Base-by-base conservation (phyloP, 2,113 vertebrate species). In the Syngnathus scovelli region DNA sequence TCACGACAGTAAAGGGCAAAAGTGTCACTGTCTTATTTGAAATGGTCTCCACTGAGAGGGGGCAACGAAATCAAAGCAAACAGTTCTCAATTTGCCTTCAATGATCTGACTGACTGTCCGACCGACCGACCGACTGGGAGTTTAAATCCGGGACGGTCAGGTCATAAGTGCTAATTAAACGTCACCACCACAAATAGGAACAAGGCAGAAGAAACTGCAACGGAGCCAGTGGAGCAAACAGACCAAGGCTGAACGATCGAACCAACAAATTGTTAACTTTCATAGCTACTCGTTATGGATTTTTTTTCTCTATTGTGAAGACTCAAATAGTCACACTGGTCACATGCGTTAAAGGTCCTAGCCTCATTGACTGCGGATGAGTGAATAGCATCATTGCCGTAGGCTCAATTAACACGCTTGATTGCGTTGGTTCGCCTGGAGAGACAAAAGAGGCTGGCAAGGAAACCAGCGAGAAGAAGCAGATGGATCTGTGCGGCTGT, bases 401-500 rank as follows among this genome's bases (percentile, higher is more conserved):
- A 69, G 51, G 55, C 13, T 54, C 60, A 1, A 71, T 69, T 74
- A 10, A 18, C 75, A 49, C 21, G 61, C 66, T 58, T 72, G 36
- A 60, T n/a, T 64, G 62, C 39, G 18, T 64, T 64, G 18, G 63
- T 58, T 77, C 58, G 18, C 4, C 67, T 48, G 58, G 13, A 43
- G 7, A 19, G 36, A 19, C 3, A 61, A 39, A 61, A 58, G n/a
- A 4, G 89, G 86, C 85, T 69, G 83, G 66, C 82, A 74, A 79
- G 73, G 72, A 78, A 75, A 75, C 61, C 77, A 75, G 79, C 69
- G 74, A 62, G 79, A 72, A 74, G 80, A 85, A 90, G 90, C 90
- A 90, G 90, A 88, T 92, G 90, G 82, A 76, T 76, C 77, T 46
- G 46, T 82, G 78, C 69, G 84, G 80, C 84, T 71, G 84, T 88